phyloP scores from a whole-genome alignment of 2,888 invertebrate genomes.

The Xestia rhomboidea region DNA sequence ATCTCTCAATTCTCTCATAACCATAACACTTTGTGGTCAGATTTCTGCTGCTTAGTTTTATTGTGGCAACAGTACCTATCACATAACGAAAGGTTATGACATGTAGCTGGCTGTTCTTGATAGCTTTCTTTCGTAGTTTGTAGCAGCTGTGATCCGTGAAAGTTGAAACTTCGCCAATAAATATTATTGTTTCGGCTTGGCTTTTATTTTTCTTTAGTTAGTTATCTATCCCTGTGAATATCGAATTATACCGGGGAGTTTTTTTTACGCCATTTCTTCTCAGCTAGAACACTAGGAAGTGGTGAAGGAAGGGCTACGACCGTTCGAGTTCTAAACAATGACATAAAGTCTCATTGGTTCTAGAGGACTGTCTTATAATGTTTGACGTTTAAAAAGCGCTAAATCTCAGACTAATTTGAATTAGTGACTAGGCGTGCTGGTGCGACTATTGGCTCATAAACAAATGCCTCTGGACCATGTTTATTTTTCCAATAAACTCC shows the following conservation, averaged over 20 bases:
- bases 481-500: constrained; percentile 28
- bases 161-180: constrained; percentile 16
- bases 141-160: constrained; percentile 14
- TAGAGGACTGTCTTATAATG: not conserved
- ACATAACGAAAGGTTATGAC: constrained; percentile 14
- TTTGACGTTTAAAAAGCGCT: not conserved
- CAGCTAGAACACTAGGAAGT: not conserved
- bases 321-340: no score
- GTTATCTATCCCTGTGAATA: not conserved
- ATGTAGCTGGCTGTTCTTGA: not conserved
- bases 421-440: not conserved
- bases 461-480: not conserved
- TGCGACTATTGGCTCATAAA: constrained; percentile 3
- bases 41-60: constrained; percentile 11
- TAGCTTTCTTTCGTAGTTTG: constrained; percentile 11
- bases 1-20: constrained; percentile 6
- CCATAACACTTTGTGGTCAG: constrained; percentile 14
- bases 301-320: not conserved
- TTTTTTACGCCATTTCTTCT: not conserved
- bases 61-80: not conserved
- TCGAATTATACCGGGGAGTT: no score
- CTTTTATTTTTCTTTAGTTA: not conserved
- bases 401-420: not conserved
- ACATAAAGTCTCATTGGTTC: no score
- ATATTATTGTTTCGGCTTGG: not conserved